Conservation (phyloP, 2,888 invertebrate species). For the Drosophila paramelanica region DNA sequence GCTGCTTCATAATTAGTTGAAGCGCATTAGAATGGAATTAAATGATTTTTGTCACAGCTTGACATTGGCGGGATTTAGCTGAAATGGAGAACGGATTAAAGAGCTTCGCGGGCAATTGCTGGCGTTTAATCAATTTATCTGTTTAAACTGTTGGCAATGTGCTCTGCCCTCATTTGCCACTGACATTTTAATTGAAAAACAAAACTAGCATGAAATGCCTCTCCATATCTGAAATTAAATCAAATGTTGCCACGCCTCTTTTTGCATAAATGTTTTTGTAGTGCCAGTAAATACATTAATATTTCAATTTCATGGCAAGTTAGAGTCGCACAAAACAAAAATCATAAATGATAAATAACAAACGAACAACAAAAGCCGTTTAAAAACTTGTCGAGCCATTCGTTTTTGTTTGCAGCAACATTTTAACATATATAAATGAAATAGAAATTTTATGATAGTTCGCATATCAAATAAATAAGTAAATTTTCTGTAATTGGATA, state of each 20-base stretch:
- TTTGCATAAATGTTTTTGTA: conserved; percentile 1
- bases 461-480: conserved; percentile 24
- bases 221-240: conserved; percentile 70
- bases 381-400: conserved; percentile 9
- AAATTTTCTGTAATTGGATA: conserved; percentile 8
- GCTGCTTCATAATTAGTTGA: conserved; percentile 55
- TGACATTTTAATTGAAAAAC: conserved; percentile 58
- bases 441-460: conserved; percentile 11
- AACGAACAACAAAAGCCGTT: conserved; percentile 14
- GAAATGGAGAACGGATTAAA: conserved; percentile 43
- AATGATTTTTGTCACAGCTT: conserved; percentile 58
- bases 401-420: conserved; percentile 2
- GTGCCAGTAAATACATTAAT: conserved; percentile 19
- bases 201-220: conserved; percentile 15
- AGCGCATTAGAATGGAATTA: conserved; percentile 56
- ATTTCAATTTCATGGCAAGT: conserved; percentile 34
- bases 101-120: conserved; percentile 44
- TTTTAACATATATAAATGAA: conserved; percentile 19
- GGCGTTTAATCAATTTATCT: conserved; percentile 35
- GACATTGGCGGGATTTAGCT: conserved; percentile 41
- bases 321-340: conserved; percentile 9
- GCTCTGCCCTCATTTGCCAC: conserved; percentile 1
- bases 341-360: conserved; percentile 17
- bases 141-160: conserved; percentile 14
- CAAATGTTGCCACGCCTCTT: conserved; percentile 15